Conservation (phyloP, 2,113 vertebrate genomes). For the Plecturocebus donacophilus region DNA sequence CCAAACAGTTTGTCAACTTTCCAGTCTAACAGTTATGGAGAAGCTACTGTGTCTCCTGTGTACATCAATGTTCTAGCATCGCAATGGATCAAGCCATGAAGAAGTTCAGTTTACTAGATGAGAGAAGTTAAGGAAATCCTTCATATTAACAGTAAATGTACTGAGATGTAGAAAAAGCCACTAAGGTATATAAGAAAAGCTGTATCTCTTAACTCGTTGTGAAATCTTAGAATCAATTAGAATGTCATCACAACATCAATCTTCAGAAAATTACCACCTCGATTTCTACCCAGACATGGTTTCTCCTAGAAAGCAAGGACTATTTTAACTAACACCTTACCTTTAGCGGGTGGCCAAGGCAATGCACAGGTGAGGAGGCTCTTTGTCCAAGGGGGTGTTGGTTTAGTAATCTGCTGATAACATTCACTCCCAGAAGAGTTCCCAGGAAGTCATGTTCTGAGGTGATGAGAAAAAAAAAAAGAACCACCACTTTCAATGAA, state of each 20-base stretch:
- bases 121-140: neutral
- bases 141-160: neutral
- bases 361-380: neutral
- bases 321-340: constrained; percentile 1
- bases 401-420: neutral
- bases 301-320: neutral
- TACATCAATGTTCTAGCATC: neutral
- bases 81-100: neutral
- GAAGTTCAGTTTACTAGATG: neutral
- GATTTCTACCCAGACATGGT: neutral
- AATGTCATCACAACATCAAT: neutral
- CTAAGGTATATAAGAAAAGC: neutral
- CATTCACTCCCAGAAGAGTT: neutral
- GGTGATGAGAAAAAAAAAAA: neutral
- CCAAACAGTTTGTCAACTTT: neutral
- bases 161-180: neutral
- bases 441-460: neutral
- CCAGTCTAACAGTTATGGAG: neutral
- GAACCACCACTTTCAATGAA: neutral
- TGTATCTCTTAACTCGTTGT: neutral
- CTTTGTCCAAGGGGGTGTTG: neutral
- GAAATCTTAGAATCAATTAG: neutral
- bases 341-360: neutral
- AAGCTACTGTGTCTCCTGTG: neutral
- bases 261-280: neutral